Conservation (phyloP, 2,797 vertebrate species). For the Pipistrellus pipistrellus region DNA sequence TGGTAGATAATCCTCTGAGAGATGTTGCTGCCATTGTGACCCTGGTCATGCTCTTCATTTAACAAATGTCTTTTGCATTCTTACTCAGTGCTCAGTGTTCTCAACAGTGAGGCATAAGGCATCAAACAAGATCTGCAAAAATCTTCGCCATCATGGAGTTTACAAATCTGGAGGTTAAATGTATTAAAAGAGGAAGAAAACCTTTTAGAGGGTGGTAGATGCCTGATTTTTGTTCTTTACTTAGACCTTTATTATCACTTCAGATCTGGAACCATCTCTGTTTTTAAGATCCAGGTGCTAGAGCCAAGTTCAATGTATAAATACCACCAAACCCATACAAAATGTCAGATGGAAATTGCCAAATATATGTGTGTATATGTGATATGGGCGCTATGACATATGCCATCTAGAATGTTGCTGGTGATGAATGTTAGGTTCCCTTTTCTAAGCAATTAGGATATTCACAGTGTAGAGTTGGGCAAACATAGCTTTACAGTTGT, state of each 20-base stretch:
- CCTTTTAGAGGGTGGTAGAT: neutral
- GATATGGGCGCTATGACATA: neutral
- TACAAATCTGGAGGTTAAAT: neutral
- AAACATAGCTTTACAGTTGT: neutral
- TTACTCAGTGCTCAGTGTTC: neutral
- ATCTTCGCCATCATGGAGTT: accelerated
- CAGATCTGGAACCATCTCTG: neutral
- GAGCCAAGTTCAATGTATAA: neutral
- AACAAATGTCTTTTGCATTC: neutral
- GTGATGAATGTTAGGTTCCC: neutral
- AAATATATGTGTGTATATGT: neutral
- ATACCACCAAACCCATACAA: neutral
- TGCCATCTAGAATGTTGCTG: neutral
- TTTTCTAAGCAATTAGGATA: neutral
- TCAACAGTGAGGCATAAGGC: neutral
- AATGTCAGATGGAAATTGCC: neutral
- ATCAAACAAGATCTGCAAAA: neutral
- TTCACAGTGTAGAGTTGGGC: neutral
- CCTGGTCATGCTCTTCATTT: neutral
- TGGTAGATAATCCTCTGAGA: neutral
- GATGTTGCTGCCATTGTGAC: neutral
- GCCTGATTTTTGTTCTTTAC: neutral
- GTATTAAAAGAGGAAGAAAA: neutral
- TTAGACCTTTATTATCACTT: neutral
- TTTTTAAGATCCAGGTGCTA: neutral